These are phyloP conservation scores for Parascotia fuliginaria DNA, from an alignment of 2,888 invertebrate species.

Conservation along the genomic window DNA sequence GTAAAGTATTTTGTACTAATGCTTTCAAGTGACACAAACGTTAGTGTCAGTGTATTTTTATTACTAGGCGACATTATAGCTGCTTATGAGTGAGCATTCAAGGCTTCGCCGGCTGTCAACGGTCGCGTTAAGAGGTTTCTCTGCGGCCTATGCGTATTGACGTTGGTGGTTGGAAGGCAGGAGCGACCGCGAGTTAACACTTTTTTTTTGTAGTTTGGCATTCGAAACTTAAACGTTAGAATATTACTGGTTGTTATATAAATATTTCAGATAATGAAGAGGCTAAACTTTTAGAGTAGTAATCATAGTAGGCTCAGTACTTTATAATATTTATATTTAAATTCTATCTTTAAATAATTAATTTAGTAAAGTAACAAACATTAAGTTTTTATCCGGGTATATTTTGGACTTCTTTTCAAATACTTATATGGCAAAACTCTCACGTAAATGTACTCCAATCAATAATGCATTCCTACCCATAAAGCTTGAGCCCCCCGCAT, in stretches of 20 bases:
- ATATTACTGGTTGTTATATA: no score
- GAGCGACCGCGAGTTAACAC: slow-evolving; percentile 15
- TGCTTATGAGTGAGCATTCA: slow-evolving; percentile 39
- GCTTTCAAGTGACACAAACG: slow-evolving; percentile 11
- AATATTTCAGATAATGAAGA: no score
- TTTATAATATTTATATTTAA: no score
- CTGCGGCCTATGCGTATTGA: slow-evolving; percentile 32
- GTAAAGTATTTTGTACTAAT: neutral
- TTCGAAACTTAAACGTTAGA: no score
- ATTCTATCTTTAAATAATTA: no score
- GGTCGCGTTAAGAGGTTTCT: slow-evolving; percentile 48
- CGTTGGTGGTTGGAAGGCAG: slow-evolving; percentile 24
- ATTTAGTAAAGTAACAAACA: no score
- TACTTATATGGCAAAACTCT: neutral
- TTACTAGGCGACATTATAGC: slow-evolving; percentile 9
- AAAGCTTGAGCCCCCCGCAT: slow-evolving; percentile 11
- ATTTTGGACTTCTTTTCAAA: neutral
- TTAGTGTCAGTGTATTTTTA: slow-evolving; percentile 16
- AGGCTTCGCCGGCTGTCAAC: slow-evolving; percentile 41
- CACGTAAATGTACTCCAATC: neutral
- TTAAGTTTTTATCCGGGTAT: no score
- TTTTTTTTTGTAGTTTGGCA: no score
- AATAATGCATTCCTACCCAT: neutral
- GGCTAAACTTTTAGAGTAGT: no score
- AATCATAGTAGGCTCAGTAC: no score